Conservation (phyloP, 2,113 vertebrate species). For the Speoplatyrhinus poulsoni region DNA sequence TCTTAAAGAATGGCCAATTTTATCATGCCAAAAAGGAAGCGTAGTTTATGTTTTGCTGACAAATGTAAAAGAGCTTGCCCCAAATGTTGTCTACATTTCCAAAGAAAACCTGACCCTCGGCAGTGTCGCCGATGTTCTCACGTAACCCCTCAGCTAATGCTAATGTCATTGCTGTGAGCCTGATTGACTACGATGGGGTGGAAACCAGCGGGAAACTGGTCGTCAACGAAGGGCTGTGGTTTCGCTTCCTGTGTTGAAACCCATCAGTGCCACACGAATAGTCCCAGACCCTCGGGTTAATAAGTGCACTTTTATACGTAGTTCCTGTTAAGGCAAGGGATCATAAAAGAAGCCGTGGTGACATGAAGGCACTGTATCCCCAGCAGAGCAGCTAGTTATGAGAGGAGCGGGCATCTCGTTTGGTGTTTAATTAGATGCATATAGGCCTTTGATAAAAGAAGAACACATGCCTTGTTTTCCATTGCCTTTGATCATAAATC, state of each 20-base stretch:
- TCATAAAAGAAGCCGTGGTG: constrained; percentile 60
- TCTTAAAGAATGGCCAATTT: constrained; percentile 19
- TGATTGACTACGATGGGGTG: background rate
- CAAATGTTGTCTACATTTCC: background rate
- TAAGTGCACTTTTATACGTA: constrained; percentile 65
- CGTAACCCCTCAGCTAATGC: background rate
- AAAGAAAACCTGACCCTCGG: background rate
- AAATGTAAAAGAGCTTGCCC: background rate
- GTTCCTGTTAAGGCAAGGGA: constrained; percentile 62
- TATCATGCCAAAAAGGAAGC: constrained; percentile 11
- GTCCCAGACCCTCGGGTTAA: constrained; percentile 65
- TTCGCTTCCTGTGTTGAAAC: constrained; percentile 71
- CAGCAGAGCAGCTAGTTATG: constrained; percentile 41
- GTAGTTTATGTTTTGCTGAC: background rate
- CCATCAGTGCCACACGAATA: constrained; percentile 63
- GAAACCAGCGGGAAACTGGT: background rate
- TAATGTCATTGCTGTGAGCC: background rate
- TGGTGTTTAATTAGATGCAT: constrained; percentile 55
- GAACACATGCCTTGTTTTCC: constrained; percentile 34
- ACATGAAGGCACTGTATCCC: constrained; percentile 47
- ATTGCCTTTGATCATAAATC: constrained; percentile 26
- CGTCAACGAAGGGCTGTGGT: constrained; percentile 18
- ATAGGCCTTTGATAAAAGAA: constrained; percentile 44
- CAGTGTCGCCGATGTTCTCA: background rate
- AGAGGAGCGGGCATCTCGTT: constrained; percentile 40